Base-by-base conservation (phyloP, 2,113 vertebrate genomes). In the Ia io region DNA sequence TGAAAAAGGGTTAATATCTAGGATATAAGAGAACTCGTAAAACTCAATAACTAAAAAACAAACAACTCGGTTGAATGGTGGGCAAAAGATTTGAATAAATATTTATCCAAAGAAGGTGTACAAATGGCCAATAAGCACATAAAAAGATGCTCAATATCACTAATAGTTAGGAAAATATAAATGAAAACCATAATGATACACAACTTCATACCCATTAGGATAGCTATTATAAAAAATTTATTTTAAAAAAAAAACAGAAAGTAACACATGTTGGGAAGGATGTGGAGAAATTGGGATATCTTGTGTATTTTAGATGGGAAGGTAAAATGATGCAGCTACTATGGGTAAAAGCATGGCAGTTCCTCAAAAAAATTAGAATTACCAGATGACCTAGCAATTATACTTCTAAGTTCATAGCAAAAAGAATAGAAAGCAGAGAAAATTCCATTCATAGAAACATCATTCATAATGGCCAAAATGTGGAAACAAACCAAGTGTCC, bases 181-280 rank as follows among this genome's bases (percentile, higher is more conserved):
- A 83, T 87, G 23, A 93, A 86, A 94, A 92, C n/a, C 23, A 76
- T 30, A 86, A 70, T 63, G 18, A 95, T 8, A 69, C 13, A 59
- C 1, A 51, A 71, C 12, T 70, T 92, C n/a, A 76, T 10, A n/a
- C 11, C 51, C 67, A 82, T 71, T 82, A 90, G 14, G 18, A 70
- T 71, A 14, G 5, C 18, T 63, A 56, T 37, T 74, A 67, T 40
- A 83, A 82, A 95, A 22, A 69, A 28, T 25, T 59, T 23, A 9
- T 23, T 56, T 53, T 14, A 49, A 74, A 56, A 6, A 53, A 35
- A 40, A 20, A 42, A 22, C 35, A 83, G 47, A 83, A 88, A 56
- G 47, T 32, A 74, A 42, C 9, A 89, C 63, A 14, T 70, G 8
- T 42, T 42, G 6, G 17, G 1, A 4, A 47, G 28, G 11, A 92